phyloP scores from a whole-genome alignment of 2,797 vertebrate genomes.

The Thalassophryne amazonica region DNA sequence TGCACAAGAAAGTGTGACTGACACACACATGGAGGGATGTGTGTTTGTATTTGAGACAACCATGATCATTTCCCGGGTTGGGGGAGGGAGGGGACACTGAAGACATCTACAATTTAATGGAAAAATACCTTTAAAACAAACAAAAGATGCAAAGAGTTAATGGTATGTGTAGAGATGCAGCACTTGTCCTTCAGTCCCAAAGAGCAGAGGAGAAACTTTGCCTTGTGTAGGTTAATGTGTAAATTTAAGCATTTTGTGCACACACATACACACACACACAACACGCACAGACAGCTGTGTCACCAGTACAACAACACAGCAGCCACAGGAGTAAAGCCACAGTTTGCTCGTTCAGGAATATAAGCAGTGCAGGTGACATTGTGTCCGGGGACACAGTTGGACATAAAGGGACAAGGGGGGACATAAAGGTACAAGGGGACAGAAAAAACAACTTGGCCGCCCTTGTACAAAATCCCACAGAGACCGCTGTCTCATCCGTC shows the following conservation, averaged over 20 bases:
- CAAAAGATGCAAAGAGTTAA: constrained; percentile 5
- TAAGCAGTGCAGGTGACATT: constrained; percentile 46
- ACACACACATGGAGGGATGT: too few relatives aligned
- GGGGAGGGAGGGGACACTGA: neutral
- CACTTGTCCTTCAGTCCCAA: constrained; percentile 34
- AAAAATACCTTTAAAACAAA: constrained; percentile 9
- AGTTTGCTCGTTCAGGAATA: constrained; percentile 46
- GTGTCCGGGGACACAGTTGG: constrained; percentile 51
- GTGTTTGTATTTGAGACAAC: too few relatives aligned
- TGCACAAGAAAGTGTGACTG: too few relatives aligned
- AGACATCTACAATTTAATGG: neutral
- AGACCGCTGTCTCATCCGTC: constrained; percentile 83
- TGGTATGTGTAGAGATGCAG: constrained; percentile 31
- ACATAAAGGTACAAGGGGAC: constrained; percentile 46
- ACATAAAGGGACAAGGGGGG: constrained; percentile 44
- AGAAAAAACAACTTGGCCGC: constrained; percentile 79
- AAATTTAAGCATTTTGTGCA: constrained; percentile 37
- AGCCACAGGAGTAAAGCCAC: constrained; percentile 46
- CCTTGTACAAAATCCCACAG: constrained; percentile 83
- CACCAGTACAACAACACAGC: constrained; percentile 21
- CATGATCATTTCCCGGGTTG: too few relatives aligned
- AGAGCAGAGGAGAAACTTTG: constrained; percentile 32
- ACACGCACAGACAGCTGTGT: constrained; percentile 1
- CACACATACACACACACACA: neutral
- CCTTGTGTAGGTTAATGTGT: constrained; percentile 56